phyloP scores from a whole-genome alignment of 2,888 invertebrate species.

The Galeopsomyia nigrocyanea region DNA sequence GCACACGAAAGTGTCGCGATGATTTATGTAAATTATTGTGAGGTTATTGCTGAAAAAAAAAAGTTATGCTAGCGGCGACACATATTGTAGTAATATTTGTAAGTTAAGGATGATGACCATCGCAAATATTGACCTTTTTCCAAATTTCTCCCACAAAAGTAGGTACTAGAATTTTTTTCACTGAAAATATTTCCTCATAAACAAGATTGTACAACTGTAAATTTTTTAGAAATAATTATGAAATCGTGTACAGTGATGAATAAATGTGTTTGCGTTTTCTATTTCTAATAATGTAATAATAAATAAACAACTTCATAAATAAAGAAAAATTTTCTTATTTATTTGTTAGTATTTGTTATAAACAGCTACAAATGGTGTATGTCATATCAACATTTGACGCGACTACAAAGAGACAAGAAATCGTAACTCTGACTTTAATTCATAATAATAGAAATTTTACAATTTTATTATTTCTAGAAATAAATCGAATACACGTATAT shows the following conservation, averaged over 20 bases:
- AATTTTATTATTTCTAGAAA: constrained; percentile 35
- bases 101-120: constrained; percentile 41
- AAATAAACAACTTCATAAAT: constrained; percentile 28
- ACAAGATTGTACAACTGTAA: constrained; percentile 43
- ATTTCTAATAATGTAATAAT: constrained; percentile 26
- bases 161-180: constrained; percentile 24
- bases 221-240: constrained; percentile 45
- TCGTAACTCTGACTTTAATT: constrained; percentile 12
- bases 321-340: constrained; percentile 40
- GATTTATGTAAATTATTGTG: constrained; percentile 50
- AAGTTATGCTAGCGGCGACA: constrained; percentile 26
- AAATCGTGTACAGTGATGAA: constrained; percentile 46
- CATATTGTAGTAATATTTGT: too few relatives aligned
- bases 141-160: not conserved
- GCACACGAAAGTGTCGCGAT: constrained; percentile 32
- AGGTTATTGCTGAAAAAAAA: constrained; percentile 21
- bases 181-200: constrained; percentile 24
- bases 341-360: constrained; percentile 42
- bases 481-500: constrained; percentile 39
- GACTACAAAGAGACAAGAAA: constrained; percentile 40
- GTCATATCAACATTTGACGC: constrained; percentile 26
- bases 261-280: constrained; percentile 43
- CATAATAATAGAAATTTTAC: constrained; percentile 42
- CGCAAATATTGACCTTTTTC: constrained; percentile 35
- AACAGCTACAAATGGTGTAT: constrained; percentile 38